phyloP scores from a whole-genome alignment of 2,888 invertebrate genomes.

The Xanthia icteritia region DNA sequence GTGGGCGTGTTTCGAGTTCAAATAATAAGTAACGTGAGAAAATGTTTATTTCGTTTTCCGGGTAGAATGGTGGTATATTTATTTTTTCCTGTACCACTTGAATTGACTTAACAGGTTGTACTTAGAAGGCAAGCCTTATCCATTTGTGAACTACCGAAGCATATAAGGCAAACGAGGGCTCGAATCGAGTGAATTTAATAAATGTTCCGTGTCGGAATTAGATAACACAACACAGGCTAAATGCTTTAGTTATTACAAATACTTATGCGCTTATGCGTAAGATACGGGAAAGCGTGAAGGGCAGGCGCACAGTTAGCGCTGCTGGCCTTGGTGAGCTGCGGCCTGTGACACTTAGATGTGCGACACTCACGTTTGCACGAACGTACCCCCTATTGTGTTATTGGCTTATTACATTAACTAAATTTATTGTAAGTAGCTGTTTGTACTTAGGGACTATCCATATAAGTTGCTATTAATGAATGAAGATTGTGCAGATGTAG shows the following conservation, averaged over 20 bases:
- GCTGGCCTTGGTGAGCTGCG: conserved; percentile 64
- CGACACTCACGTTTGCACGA: conserved; percentile 35
- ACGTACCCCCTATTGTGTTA: conserved; percentile 7
- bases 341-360: conserved; percentile 58
- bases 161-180: conserved; percentile 32
- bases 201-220: conserved; percentile 49
- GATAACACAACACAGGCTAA: conserved; percentile 38
- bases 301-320: conserved; percentile 63
- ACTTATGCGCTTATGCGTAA: conserved; percentile 44
- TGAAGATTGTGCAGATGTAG: background rate
- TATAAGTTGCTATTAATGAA: background rate
- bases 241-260: conserved; percentile 33
- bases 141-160: conserved; percentile 43
- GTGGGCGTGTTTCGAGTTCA: background rate
- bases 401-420: background rate
- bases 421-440: background rate
- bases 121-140: conserved; percentile 35
- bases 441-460: background rate
- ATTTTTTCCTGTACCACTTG: conserved; percentile 35
- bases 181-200: conserved; percentile 29
- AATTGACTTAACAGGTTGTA: conserved; percentile 35
- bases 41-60: conserved; percentile 8
- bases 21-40: background rate
- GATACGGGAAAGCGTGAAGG: conserved; percentile 84
- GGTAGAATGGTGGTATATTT: conserved; percentile 22